Evolutionary conservation across 2,888 invertebrate genomes (phyloP), one percentile per base, ranked within the genome.

Genomic region (Eilema depressum): DNA sequence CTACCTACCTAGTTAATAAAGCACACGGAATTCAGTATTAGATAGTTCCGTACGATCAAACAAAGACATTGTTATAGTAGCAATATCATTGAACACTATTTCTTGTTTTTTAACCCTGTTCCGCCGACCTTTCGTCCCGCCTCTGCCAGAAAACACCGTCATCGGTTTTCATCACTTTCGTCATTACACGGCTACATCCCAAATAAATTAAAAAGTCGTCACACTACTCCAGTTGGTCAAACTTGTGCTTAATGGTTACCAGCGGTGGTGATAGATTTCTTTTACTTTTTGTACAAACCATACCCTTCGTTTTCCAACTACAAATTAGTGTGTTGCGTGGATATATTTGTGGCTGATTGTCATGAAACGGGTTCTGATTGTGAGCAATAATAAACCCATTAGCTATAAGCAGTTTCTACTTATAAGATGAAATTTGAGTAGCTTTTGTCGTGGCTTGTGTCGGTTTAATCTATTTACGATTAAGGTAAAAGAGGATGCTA

Each of bases 151-250:
- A 75, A 83, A 77, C 81, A 81, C 85, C 87, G 89, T 90, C 91
- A 86, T 79, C 76, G 75, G 71, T 68, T 79, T 85, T 86, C 86
- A 79, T 76, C 81, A 81, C 81, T 85, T 80, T 83, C 83, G 75
- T 86, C 87, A 87, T 89, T 88, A 87, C 85, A 81, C 81, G 80
- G 68, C 76, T 83, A 77, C 80, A 85, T 89, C 88, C 89, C 86
- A 89, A 89, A 92, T 90, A 90, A 91, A 92, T 92, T 91, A 93
- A 93, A 93, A 92, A 90, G 84, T 79, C 91, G 91, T 92, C 90
- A 85, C 68, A 88, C 81, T 83, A 78, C 83, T 82, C 78, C 71
- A 67, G 80, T 86, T 88, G 88, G 88, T 75, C 72, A 75, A 81
- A 82, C 85, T 82, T 80, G 75, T 81, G 81, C 77, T 74, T 87